phyloP scores from a whole-genome alignment of 2,888 invertebrate genomes.

The Thecocarcelia acutangulata region DNA sequence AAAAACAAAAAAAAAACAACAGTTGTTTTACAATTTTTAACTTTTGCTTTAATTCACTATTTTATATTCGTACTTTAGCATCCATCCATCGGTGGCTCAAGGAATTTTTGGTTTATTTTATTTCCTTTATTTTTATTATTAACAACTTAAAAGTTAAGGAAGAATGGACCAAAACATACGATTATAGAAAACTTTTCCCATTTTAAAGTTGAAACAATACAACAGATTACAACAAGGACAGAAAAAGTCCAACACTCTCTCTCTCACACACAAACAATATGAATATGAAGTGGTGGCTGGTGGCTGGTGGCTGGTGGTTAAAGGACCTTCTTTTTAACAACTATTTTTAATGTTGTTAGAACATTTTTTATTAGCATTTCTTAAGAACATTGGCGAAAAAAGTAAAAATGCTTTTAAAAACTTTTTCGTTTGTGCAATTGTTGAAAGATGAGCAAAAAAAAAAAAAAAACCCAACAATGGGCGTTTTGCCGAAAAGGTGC shows the following conservation, averaged over 20 bases:
- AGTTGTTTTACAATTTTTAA: too few relatives aligned
- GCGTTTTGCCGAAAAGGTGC: slow-evolving; percentile 55
- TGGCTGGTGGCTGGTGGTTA: slow-evolving; percentile 17
- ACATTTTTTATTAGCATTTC: slow-evolving; percentile 53
- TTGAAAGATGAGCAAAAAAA: background rate
- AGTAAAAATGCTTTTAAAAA: slow-evolving; percentile 14
- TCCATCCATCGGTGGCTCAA: slow-evolving; percentile 37
- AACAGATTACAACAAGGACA: slow-evolving; percentile 55
- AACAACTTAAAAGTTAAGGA: slow-evolving; percentile 34
- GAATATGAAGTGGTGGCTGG: slow-evolving; percentile 38
- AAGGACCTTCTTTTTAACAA: slow-evolving; percentile 26
- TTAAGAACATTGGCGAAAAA: slow-evolving; percentile 26
- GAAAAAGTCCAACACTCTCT: slow-evolving; percentile 13
- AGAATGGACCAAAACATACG: slow-evolving; percentile 60
- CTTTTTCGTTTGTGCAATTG: slow-evolving; percentile 32
- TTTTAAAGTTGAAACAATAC: slow-evolving; percentile 64
- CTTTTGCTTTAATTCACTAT: too few relatives aligned
- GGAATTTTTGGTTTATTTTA: slow-evolving; percentile 23
- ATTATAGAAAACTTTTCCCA: slow-evolving; percentile 67
- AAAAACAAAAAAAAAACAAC: too few relatives aligned
- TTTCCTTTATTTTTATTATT: slow-evolving; percentile 6
- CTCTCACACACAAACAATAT: slow-evolving; percentile 35
- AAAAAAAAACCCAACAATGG: slow-evolving; percentile 10
- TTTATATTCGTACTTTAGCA: too few relatives aligned
- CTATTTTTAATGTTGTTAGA: slow-evolving; percentile 34